Base-by-base conservation (phyloP, 1,140 invertebrate species). In the Amphibalanus amphitrite region DNA sequence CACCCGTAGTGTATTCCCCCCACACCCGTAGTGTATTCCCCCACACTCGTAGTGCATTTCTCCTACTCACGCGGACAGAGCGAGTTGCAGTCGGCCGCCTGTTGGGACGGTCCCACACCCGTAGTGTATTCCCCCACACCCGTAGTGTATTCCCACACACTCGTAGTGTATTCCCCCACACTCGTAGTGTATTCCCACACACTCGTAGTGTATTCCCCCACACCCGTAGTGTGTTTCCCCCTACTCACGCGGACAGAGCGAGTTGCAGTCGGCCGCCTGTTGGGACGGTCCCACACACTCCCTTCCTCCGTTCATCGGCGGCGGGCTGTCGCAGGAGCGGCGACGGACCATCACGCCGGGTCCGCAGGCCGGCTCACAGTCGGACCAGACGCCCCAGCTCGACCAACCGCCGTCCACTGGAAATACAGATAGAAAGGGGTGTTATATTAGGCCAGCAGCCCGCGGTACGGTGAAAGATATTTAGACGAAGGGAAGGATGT, bases 351-450 rank as follows among this genome's bases (percentile, higher is more conserved):
- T 67, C 65, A 28, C 3, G 28, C 65, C 65, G 10, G 65, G 65
- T 0, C 65, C 65, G 23, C 65, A 67, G n/a, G 4, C 3, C 6
- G 65, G n/a, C 23, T 26, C 10, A 67, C 65, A 67, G 26, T 26
- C n/a, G 26, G 65, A 67, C 65, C 65, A 67, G 3, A 26, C 26
- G 28, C 26, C 28, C 65, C 65, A 67, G n/a, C 26, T 28, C n/a
- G 65, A 67, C 65, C 65, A 67, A 17, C 65, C 65, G n/a, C 65
- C 65, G 65, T 67, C 65, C 65, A 67, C 65, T 67, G 47, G 10
- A 59, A 59, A 23, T 23, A 1, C 1, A 59, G 13, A 23, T 20
- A 8, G 17, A 3, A 20, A 59, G 47, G 6, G 47, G 47, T 23
- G 10, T 3, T 15, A 38, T 15, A 38, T 15, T 6, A 4, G 33